phyloP scores from a whole-genome alignment of 2,797 vertebrate species.

The Pogoniulus pusillus region DNA sequence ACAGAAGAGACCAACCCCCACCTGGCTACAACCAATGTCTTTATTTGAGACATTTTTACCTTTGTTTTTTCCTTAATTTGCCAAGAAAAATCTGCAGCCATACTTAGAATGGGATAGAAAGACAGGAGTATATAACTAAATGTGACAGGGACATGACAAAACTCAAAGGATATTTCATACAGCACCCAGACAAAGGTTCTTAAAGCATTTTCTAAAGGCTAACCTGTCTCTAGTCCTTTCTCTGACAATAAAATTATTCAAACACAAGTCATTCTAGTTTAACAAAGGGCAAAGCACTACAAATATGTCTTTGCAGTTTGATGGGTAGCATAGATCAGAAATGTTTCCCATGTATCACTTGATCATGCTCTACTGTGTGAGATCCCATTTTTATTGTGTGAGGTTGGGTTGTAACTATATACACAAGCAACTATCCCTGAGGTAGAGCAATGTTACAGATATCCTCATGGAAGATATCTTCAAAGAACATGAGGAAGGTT shows the following conservation, averaged over 20 bases:
- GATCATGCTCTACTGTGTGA: neutral
- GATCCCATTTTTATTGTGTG: neutral
- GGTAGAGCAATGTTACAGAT: too few relatives aligned
- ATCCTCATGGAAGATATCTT: neutral
- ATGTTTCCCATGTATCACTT: neutral
- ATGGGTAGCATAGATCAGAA: neutral
- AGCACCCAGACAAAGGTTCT: neutral
- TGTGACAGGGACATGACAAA: neutral
- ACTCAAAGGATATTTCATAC: neutral
- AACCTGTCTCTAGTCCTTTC: neutral
- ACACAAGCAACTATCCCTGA: neutral
- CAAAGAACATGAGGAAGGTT: accelerated
- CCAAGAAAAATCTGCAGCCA: neutral
- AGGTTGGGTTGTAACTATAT: neutral
- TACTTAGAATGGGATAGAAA: neutral
- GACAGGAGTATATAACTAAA: neutral
- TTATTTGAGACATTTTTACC: neutral
- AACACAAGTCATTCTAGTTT: neutral
- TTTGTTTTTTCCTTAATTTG: neutral
- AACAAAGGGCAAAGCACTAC: neutral
- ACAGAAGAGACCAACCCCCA: too few relatives aligned
- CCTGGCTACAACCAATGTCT: too few relatives aligned
- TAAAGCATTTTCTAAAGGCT: slow-evolving; percentile 38
- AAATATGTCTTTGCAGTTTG: neutral
- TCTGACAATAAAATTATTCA: neutral